These are phyloP conservation scores for Penaeus indicus DNA, from an alignment of 1,140 invertebrate genomes.

Conservation along the genomic window DNA sequence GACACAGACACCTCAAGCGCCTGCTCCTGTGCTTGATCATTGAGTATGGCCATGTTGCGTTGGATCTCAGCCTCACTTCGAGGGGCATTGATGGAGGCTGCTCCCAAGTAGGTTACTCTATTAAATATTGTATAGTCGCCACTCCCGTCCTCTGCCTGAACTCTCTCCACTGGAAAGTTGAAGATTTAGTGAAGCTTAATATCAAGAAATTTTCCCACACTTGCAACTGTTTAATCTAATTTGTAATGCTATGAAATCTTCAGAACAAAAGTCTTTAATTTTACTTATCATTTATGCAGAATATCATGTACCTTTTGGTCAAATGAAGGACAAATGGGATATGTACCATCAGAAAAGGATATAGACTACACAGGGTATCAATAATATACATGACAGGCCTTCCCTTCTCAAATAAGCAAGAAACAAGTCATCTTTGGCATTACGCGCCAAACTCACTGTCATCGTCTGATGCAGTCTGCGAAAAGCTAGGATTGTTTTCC, in stretches of 20 bases:
- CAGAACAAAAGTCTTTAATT: too few relatives aligned
- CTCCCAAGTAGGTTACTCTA: conserved; percentile 94
- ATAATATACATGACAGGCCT: background rate
- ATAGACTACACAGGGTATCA: too few relatives aligned
- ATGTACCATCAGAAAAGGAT: too few relatives aligned
- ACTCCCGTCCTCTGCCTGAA: conserved; percentile 68
- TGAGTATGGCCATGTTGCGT: conserved; percentile 91
- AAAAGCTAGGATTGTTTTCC: conserved; percentile 48
- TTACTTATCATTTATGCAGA: too few relatives aligned
- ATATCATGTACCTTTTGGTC: too few relatives aligned
- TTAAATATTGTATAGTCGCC: conserved; percentile 93
- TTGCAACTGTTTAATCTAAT: background rate
- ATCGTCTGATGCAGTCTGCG: conserved; percentile 43
- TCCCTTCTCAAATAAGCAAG: background rate
- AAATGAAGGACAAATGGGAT: too few relatives aligned
- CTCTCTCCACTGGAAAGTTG: conserved; percentile 42
- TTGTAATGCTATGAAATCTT: too few relatives aligned
- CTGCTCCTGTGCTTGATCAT: conserved; percentile 81
- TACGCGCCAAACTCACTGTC: conserved; percentile 47
- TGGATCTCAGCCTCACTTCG: conserved; percentile 96
- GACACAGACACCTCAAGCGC: conserved; percentile 84
- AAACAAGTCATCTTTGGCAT: background rate
- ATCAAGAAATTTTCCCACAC: too few relatives aligned
- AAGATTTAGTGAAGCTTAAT: background rate
- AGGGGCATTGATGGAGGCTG: conserved; percentile 91